Conservation (phyloP, 2,797 vertebrate species). For the Nannoperca australis region DNA sequence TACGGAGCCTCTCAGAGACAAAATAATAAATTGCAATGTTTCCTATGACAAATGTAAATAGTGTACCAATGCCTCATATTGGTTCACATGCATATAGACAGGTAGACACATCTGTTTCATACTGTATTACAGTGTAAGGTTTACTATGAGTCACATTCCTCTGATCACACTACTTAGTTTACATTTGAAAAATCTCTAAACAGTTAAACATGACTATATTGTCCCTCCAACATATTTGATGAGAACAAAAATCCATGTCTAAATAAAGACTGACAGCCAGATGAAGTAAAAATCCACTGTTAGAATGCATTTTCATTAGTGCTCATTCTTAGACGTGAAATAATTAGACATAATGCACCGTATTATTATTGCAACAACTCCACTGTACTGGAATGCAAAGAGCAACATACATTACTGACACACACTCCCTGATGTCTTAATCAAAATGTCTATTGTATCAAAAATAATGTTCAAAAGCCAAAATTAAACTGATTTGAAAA, state of each 20-base stretch:
- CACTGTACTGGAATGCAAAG: neutral
- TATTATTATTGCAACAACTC: neutral
- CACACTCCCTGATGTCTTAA: neutral
- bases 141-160: neutral
- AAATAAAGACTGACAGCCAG: neutral
- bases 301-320: neutral
- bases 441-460: slow-evolving; percentile 8
- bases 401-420: neutral
- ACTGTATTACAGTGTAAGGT: neutral
- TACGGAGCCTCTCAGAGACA: neutral
- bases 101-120: neutral
- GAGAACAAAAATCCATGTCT: neutral
- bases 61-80: neutral
- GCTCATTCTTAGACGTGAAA: neutral
- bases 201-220: neutral
- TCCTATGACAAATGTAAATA: neutral
- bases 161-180: neutral
- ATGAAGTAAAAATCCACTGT: neutral
- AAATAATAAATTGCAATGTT: neutral
- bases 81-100: neutral
- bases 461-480: neutral
- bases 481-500: neutral
- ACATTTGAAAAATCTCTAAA: neutral
- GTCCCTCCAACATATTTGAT: neutral
- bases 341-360: neutral